Conservation (phyloP, 2,113 vertebrate genomes). For the Crotalus viridis region DNA sequence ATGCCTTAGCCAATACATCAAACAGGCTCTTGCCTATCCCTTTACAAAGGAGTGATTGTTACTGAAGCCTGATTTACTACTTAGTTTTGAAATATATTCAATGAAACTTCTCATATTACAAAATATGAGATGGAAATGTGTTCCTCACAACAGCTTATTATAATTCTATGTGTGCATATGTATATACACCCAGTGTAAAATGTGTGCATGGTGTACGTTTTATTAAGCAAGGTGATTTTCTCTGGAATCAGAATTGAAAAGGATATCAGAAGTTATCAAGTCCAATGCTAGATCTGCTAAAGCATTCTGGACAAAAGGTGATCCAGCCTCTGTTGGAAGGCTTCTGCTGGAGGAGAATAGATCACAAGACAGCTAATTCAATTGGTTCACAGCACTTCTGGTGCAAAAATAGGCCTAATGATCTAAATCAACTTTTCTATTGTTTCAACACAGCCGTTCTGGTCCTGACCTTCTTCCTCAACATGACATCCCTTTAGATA, state of each 20-base stretch:
- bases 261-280: neutral
- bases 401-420: neutral
- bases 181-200: neutral
- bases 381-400: neutral
- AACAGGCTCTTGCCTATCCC: neutral
- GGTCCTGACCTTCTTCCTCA: neutral
- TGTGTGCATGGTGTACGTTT: neutral
- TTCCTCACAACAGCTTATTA: neutral
- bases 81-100: neutral
- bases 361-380: neutral
- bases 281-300: neutral
- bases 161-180: neutral
- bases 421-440: neutral
- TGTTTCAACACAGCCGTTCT: neutral
- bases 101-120: neutral
- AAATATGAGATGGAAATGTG: neutral
- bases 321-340: neutral
- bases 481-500: neutral
- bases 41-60: neutral
- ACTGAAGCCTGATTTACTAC: neutral
- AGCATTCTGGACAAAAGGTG: neutral
- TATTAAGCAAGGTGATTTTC: neutral
- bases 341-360: neutral
- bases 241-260: neutral
- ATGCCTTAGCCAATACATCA: neutral